phyloP scores from a whole-genome alignment of 2,888 invertebrate species.

The Cheilosia vernalis region DNA sequence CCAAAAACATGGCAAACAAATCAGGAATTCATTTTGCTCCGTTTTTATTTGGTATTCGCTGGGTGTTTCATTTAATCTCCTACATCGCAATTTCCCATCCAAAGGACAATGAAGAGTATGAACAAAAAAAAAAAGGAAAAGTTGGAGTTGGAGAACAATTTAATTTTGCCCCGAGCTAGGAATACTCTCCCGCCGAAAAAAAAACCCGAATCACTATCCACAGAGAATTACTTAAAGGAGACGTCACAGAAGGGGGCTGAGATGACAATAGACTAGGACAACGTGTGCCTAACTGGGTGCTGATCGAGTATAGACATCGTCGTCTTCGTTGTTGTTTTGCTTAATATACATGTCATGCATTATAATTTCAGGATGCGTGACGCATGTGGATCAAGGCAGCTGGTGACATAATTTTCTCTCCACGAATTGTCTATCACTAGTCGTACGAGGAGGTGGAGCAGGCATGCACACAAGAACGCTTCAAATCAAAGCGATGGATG shows the following conservation, averaged over 20 bases:
- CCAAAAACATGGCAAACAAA: constrained; percentile 44
- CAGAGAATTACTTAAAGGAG: no score
- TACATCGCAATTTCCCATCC: constrained; percentile 16
- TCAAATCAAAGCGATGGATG: background rate
- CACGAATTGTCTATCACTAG: background rate
- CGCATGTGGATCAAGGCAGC: constrained; percentile 44
- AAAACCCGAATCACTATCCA: background rate
- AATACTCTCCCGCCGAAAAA: background rate
- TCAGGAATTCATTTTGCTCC: constrained; percentile 31
- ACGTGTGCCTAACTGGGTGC: constrained; percentile 49
- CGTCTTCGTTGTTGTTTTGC: constrained; percentile 7
- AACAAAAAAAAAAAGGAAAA: constrained; percentile 1
- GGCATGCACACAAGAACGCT: background rate
- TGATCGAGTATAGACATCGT: constrained; percentile 28
- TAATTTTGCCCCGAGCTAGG: constrained; percentile 19
- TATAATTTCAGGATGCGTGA: constrained; percentile 25
- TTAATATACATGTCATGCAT: constrained; percentile 43
- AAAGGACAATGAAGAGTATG: constrained; percentile 9
- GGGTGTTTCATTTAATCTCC: background rate
- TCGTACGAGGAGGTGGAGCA: constrained; percentile 10
- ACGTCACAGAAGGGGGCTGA: no score
- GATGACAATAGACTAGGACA: constrained; percentile 47
- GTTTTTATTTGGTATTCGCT: background rate
- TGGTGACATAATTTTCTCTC: constrained; percentile 38
- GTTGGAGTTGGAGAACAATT: background rate